phyloP scores from a whole-genome alignment of 2,888 invertebrate genomes.

The Capitulum mitella region DNA sequence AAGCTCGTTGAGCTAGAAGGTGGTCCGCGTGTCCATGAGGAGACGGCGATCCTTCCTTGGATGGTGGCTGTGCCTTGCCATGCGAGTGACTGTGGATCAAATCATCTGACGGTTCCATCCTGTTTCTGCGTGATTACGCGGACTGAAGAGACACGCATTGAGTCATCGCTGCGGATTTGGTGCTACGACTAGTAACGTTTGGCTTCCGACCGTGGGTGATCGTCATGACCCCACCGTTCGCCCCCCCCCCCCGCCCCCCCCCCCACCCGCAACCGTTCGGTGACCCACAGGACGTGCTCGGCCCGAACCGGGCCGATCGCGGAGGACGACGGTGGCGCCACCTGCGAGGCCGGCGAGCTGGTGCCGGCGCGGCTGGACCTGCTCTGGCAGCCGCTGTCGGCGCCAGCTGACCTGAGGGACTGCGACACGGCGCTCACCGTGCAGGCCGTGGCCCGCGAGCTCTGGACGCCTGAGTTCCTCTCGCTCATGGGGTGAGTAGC shows the following conservation, averaged over 20 bases:
- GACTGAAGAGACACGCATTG: not conserved
- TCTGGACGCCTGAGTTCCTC: conserved; percentile 18
- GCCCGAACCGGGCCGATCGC: not conserved
- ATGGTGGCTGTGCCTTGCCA: too few relatives aligned
- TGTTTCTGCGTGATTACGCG: too few relatives aligned
- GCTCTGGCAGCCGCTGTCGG: not conserved
- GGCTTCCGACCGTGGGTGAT: not conserved
- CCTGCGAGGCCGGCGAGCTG: not conserved
- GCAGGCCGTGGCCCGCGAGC: not conserved
- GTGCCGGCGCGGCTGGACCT: not conserved
- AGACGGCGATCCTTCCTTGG: too few relatives aligned
- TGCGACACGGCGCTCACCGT: not conserved
- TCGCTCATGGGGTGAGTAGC: conserved; percentile 11
- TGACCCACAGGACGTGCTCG: not conserved
- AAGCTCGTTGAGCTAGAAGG: too few relatives aligned
- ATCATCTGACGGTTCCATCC: too few relatives aligned
- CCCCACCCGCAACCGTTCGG: not conserved
- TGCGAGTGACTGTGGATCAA: too few relatives aligned
- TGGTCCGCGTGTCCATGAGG: too few relatives aligned
- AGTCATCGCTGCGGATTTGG: not conserved
- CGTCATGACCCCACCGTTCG: too few relatives aligned
- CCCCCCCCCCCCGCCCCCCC: not conserved
- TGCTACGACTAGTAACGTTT: not conserved
- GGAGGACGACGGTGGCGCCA: not conserved
- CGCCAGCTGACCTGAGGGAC: not conserved